Evolutionary conservation across 2,888 invertebrate species (phyloP), one percentile per base, ranked within the genome.

Genomic region (Troilus luridus): DNA sequence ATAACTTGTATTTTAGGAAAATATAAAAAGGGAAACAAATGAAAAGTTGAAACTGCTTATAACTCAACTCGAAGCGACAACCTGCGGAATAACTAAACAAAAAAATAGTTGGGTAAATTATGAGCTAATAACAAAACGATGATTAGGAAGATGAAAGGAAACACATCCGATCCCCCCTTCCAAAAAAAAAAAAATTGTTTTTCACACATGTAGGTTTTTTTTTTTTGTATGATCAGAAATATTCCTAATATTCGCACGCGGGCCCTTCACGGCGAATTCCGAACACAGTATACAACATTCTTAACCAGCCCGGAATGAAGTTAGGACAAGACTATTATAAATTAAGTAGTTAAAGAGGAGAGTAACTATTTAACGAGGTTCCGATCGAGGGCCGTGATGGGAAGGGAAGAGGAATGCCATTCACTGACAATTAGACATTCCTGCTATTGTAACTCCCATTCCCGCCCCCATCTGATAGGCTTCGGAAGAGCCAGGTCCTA

Each of bases 341-440:
- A 85, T 85, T 85, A 85, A 85, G 85, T 85, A 85, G 85, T 85
- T 85, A 85, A 3, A 11, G 12, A n/a, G 41, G 21, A 12, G 2
- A n/a, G 85, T 58, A 21, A 85, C 85, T 85, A 85, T 58, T 58
- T 56, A 85, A 85, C 56, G 56, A 85, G 85, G 19, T 56, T 54
- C 21, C 85, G 85, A 85, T 85, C 85, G 85, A 56, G 41, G 17
- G 56, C 11, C 19, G 81, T 58, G 85, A 85, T 85, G 56, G 27
- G 85, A 58, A 11, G 21, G 7, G 56, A 19, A 54, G 24, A 21
- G 54, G 81, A 85, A 85, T 85, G 54, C 85, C 85, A 85, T 85
- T 85, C 85, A 85, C 11, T 85, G 85, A 85, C 85, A 85, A 85
- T 85, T 85, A 85, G 56, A 85, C 21, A 85, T 85, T 85, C 85